Base-by-base conservation (phyloP, 2,113 vertebrate genomes). In the Verasper variegatus region DNA sequence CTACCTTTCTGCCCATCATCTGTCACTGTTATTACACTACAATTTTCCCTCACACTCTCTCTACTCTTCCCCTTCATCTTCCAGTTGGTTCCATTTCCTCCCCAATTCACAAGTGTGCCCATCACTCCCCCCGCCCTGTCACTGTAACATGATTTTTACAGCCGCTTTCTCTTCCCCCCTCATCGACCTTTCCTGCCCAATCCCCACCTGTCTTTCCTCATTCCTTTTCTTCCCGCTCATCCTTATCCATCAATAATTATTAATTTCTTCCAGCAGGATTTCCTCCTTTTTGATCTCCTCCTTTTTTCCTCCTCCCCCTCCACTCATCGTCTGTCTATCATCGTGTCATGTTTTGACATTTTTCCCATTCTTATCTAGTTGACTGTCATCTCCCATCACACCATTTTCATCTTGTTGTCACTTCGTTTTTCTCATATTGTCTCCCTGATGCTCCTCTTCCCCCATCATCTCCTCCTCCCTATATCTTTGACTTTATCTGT, bases 351-450 rank as follows among this genome's bases (percentile, higher is more conserved):
- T 80, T 87, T 87, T 82, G 90, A 81, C 87, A 70, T 78, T 86
- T 88, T 81, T 76, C 72, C 68, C 79, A 72, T 89, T 87, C 68
- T 82, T 60, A 84, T 90, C 67, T 83, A 72, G 51, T 60, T 57
- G 77, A 26, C 80, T 65, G 87, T 85, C 82, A 64, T 55, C 58
- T 57, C 65, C 76, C 80, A 82, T 86, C 87, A 70, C 59, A 64
- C 81, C 2, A 1, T 65, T 80, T 87, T 89, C 81, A 85, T 85
- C 78, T 84, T 20, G 13, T 69, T 80, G 75, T 85, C 85, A 83
- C 57, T 78, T 83, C 62, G 59, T 85, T 74, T 83, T 67, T 84
- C 68, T 78, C 85, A 78, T 83, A 65, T 52, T 55, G 26, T 69
- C 66, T 70, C n/a, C 70, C 65, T 55, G n/a, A 54, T 20, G 3